A percentile compares a stretch with the other conserved stretches of the same genome.
phyloP scores from a whole-genome alignment of 2,797 vertebrate genomes.

The Phrynocephalus forsythii region DNA sequence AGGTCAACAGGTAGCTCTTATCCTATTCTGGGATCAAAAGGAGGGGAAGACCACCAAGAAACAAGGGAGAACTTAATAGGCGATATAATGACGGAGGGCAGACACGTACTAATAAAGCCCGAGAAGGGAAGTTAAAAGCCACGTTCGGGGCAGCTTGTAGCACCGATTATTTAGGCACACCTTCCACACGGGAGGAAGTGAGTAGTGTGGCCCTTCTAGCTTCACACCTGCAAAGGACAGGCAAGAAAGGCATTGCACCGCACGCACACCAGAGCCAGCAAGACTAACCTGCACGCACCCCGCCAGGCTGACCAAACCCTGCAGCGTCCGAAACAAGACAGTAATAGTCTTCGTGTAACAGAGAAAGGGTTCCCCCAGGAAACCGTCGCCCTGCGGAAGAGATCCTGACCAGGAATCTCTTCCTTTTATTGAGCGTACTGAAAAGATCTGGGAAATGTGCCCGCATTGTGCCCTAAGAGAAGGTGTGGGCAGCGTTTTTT shows the following conservation, averaged over 20 bases:
- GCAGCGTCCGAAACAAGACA: background rate
- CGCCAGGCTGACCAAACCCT: background rate
- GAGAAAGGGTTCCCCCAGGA: background rate
- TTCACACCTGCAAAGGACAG: background rate
- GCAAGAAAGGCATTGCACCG: fast-evolving
- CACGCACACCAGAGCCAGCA: no score
- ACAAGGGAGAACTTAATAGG: background rate
- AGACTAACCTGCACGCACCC: conserved; percentile 10
- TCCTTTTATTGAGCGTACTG: no score
- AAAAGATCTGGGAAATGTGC: no score
- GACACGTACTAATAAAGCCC: background rate
- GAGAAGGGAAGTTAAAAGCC: background rate
- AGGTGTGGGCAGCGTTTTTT: fast-evolving
- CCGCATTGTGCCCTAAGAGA: background rate
- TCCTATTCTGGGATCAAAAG: background rate
- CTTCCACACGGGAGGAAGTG: background rate
- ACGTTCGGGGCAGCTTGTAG: background rate
- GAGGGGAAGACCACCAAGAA: background rate
- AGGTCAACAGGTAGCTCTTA: no score
- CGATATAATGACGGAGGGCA: background rate
- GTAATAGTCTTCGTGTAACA: background rate
- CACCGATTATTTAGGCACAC: no score
- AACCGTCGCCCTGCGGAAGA: background rate
- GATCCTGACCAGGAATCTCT: background rate
- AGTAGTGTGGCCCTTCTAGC: background rate